Evolutionary conservation across 2,113 vertebrate species (phyloP).

Genomic region (Cyanoderma ruficeps): DNA sequence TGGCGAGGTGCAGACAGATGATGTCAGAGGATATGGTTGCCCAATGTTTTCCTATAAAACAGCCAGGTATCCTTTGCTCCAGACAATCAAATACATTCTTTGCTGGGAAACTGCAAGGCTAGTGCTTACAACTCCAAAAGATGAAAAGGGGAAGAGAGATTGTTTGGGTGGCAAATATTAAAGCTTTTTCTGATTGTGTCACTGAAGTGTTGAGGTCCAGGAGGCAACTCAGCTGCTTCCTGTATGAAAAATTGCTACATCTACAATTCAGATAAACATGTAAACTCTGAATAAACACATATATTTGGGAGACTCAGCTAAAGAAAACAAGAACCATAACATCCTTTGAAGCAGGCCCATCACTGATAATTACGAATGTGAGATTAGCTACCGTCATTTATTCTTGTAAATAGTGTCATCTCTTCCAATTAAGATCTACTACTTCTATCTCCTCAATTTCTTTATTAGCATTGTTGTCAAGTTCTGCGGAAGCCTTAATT

Average conservation of each 20-base stretch:
- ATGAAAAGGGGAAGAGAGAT: not conserved
- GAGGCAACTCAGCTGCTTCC: not conserved
- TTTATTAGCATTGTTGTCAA: slow-evolving; percentile 71
- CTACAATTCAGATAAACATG: not conserved
- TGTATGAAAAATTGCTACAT: not conserved
- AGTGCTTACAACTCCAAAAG: not conserved
- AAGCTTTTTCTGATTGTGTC: not conserved
- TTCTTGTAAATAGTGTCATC: slow-evolving; percentile 74
- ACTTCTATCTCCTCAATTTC: slow-evolving; percentile 48
- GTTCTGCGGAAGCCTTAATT: slow-evolving; percentile 69
- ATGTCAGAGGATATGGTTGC: not conserved
- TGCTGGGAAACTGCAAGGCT: not conserved
- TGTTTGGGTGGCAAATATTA: not conserved
- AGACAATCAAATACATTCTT: not conserved
- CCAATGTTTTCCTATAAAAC: not conserved
- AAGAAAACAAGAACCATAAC: slow-evolving; percentile 29
- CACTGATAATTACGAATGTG: slow-evolving; percentile 68
- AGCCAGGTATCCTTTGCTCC: not conserved
- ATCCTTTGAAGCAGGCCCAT: slow-evolving; percentile 53
- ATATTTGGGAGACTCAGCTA: slow-evolving; percentile 25
- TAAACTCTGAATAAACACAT: slow-evolving; percentile 31
- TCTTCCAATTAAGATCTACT: slow-evolving; percentile 74
- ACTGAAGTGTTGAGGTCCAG: not conserved
- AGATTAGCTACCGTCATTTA: slow-evolving; percentile 70
- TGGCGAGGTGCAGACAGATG: not conserved